Percentiles rank a stretch among this genome's conserved stretches.
Evolutionary conservation across 2,113 vertebrate genomes (phyloP).

Genomic region (Notarius lentiginosus): DNA sequence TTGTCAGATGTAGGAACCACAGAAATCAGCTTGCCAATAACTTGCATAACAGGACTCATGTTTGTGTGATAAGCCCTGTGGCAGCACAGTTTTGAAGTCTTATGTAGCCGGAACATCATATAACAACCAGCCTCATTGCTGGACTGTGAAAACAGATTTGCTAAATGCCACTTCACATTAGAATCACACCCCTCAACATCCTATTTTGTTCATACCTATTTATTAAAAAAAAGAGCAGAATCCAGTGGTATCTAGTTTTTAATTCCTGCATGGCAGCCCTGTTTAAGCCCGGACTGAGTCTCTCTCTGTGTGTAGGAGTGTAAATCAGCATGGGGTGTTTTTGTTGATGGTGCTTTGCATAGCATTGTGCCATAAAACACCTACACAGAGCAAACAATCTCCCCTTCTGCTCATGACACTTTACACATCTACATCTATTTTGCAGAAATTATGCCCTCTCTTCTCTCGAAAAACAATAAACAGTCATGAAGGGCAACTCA

Average conservation of each 20-base stretch:
- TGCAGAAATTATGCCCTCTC: constrained; percentile 45
- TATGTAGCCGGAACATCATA: constrained; percentile 10
- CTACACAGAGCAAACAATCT: constrained; percentile 58
- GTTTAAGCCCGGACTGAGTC: constrained; percentile 57
- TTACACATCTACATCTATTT: constrained; percentile 44
- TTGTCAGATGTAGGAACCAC: constrained; percentile 21
- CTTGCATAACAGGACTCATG: constrained; percentile 41
- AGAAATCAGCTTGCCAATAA: constrained; percentile 34
- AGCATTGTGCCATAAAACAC: constrained; percentile 65
- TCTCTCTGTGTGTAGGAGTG: constrained; percentile 62
- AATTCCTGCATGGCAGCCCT: constrained; percentile 32
- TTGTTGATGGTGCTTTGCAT: constrained; percentile 63
- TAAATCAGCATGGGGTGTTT: constrained; percentile 47
- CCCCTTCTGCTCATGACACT: constrained; percentile 47
- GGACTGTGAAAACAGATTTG: constrained; percentile 13
- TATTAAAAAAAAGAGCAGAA: neutral
- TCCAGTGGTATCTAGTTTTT: neutral
- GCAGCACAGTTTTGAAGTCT: constrained; percentile 16
- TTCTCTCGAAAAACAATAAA: constrained; percentile 42
- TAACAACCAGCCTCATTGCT: neutral
- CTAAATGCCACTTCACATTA: neutral
- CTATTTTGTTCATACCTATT: neutral
- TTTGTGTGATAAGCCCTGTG: constrained; percentile 37
- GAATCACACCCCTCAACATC: neutral
- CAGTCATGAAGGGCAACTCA: constrained; percentile 34